A percentile compares a stretch with the other conserved stretches of the same genome.
Conservation (phyloP, 2,888 invertebrate genomes). For the Mayetiola destructor region DNA sequence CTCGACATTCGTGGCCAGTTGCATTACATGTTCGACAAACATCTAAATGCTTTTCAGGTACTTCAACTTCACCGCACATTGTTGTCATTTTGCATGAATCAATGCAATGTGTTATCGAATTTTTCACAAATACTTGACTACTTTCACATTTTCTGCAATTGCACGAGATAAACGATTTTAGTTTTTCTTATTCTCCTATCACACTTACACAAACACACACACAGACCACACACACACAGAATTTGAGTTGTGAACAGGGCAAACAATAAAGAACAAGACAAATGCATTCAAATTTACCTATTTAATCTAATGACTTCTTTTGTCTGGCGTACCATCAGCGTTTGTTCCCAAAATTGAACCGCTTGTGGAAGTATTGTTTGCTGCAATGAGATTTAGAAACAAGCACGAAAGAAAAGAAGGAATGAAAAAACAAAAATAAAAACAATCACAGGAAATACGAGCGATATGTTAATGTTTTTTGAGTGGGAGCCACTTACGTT, state of each 20-base stretch:
- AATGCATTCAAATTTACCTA: constrained; percentile 50
- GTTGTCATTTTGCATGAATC: constrained; percentile 68
- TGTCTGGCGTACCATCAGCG: constrained; percentile 76
- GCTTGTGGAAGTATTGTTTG: constrained; percentile 82
- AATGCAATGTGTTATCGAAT: constrained; percentile 74
- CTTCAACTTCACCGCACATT: constrained; percentile 90
- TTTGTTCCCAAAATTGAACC: constrained; percentile 85
- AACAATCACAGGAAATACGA: neutral
- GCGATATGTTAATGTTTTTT: neutral
- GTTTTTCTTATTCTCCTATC: too few species aligned
- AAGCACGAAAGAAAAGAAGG: neutral
- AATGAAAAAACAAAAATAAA: neutral
- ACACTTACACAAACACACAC: too few species aligned
- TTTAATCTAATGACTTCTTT: constrained; percentile 74
- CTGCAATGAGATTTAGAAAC: constrained; percentile 37
- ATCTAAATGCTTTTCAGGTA: constrained; percentile 86
- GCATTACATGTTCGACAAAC: constrained; percentile 82
- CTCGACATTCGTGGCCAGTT: constrained; percentile 67
- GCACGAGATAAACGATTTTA: neutral
- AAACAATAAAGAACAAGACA: neutral
- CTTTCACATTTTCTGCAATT: constrained; percentile 69
- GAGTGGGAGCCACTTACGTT: constrained; percentile 60
- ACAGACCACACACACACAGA: too few species aligned
- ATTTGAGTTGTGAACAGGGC: too few species aligned
- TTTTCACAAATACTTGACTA: constrained; percentile 72